These are phyloP conservation scores for Petrocephalus microphthalmus DNA, from an alignment of 2,113 vertebrate genomes.

Conservation along the genomic window DNA sequence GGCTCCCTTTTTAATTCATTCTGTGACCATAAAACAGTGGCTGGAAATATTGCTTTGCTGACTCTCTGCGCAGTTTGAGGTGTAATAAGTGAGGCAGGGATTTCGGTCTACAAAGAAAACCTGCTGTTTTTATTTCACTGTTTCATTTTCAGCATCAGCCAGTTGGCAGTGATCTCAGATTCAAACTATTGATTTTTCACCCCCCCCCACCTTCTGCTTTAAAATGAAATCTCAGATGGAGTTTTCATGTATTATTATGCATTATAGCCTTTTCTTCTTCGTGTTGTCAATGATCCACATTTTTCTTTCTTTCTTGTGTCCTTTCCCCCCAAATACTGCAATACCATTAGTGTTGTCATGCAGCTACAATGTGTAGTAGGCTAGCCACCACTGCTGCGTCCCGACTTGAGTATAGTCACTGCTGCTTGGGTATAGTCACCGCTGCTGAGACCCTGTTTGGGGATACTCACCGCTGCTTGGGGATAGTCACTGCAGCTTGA, in stretches of 20 bases:
- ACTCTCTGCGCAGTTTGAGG: neutral
- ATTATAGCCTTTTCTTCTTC: neutral
- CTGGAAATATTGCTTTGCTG: constrained; percentile 9
- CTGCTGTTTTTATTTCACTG: constrained; percentile 5
- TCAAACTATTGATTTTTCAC: constrained; percentile 7
- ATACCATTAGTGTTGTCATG: neutral
- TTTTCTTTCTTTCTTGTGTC: neutral
- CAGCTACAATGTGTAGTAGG: neutral
- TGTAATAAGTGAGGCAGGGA: constrained; percentile 7
- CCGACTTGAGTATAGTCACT: neutral
- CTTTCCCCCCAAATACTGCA: neutral
- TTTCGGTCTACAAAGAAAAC: constrained; percentile 13
- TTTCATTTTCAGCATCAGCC: constrained; percentile 2
- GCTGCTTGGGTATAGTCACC: neutral
- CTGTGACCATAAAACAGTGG: neutral
- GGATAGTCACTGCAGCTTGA: too few relatives aligned
- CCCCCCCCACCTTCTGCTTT: neutral
- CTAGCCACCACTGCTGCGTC: neutral
- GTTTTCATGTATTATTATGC: neutral
- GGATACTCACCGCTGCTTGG: too few relatives aligned
- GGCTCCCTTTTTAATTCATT: neutral
- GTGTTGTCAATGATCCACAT: neutral
- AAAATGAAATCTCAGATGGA: constrained; percentile 14
- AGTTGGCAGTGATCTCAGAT: constrained; percentile 1
- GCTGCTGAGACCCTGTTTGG: neutral